phyloP scores from a whole-genome alignment of 2,113 vertebrate species.

The Dipodomys merriami region DNA sequence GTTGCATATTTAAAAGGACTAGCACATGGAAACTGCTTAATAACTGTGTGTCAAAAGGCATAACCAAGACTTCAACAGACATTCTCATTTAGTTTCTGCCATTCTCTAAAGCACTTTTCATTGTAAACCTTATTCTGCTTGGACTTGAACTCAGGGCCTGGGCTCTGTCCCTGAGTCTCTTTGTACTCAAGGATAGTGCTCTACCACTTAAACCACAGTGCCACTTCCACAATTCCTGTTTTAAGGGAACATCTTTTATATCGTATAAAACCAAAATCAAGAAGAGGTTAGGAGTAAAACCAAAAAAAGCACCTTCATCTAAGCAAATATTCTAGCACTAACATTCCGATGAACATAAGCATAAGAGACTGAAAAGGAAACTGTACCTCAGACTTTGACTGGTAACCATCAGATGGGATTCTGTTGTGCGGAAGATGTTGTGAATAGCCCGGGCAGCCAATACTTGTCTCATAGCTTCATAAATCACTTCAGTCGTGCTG shows the following conservation, averaged over 20 bases:
- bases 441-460: conserved; percentile 97
- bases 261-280: background rate
- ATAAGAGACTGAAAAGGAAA: background rate
- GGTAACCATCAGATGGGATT: conserved; percentile 97
- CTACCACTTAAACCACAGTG: too few species aligned
- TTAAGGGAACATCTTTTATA: background rate
- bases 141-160: too few species aligned
- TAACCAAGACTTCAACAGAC: too few species aligned
- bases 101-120: too few species aligned
- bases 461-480: conserved; percentile 98
- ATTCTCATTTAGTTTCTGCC: too few species aligned
- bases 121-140: too few species aligned
- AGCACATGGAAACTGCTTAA: too few species aligned
- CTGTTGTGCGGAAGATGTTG: conserved; percentile 97
- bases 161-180: too few species aligned
- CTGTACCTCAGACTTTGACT: conserved; percentile 91
- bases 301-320: background rate
- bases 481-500: conserved; percentile 92
- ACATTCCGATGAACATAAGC: background rate
- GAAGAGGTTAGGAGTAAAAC: background rate
- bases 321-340: too few species aligned
- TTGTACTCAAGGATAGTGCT: too few species aligned
- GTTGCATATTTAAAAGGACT: too few species aligned
- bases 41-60: too few species aligned
- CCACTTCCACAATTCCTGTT: background rate